phyloP scores from a whole-genome alignment of 1,140 invertebrate genomes.

The Frieseomelitta varia region DNA sequence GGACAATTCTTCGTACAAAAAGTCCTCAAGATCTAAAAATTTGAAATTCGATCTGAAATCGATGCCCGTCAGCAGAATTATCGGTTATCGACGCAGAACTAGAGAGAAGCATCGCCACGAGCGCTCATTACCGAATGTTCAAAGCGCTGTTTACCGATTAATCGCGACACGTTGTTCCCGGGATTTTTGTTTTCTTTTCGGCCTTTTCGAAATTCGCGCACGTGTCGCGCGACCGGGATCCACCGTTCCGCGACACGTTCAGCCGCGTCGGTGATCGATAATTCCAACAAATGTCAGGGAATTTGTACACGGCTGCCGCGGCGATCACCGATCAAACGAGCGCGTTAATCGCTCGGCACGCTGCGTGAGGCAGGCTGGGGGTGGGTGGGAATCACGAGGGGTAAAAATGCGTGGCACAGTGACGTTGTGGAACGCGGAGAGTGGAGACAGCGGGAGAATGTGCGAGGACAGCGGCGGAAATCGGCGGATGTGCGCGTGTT shows the following conservation, averaged over 20 bases:
- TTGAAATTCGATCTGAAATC: no score
- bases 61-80: not conserved
- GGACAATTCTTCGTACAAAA: no score
- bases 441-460: slow-evolving; percentile 3
- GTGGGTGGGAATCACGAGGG: not conserved
- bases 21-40: no score
- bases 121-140: slow-evolving; percentile 12
- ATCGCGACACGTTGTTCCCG: slow-evolving; percentile 10
- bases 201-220: not conserved
- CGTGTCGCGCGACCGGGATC: not conserved
- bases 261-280: slow-evolving; percentile 16
- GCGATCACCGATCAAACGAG: not conserved
- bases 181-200: no score
- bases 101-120: not conserved
- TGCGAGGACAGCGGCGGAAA: slow-evolving; percentile 32
- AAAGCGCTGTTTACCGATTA: not conserved
- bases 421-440: not conserved
- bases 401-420: slow-evolving; percentile 33
- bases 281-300: not conserved
- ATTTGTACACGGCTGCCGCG: not conserved
- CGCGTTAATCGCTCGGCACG: not conserved
- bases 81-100: not conserved
- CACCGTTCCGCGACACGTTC: not conserved
- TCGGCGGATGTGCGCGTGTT: slow-evolving; percentile 25
- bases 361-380: no score